Evolutionary conservation across 1,140 invertebrate species (phyloP).

Genomic region (Galleria mellonella): DNA sequence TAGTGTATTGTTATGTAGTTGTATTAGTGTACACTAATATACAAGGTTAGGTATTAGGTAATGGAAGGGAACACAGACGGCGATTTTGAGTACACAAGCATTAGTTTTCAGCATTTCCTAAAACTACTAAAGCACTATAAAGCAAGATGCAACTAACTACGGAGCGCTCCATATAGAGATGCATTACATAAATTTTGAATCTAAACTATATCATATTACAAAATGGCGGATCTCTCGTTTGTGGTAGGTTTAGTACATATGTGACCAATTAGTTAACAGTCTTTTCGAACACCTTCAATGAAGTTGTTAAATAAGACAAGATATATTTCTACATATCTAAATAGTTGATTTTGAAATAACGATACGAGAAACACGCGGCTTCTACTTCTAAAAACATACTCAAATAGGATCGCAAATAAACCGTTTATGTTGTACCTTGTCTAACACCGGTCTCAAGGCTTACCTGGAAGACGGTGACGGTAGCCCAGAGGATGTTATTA

Average conservation of each 20-base stretch:
- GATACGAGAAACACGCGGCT: constrained; percentile 58
- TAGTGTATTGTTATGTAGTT: constrained; percentile 53
- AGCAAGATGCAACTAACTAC: constrained; percentile 67
- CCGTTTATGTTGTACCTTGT: constrained; percentile 48
- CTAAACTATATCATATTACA: constrained; percentile 23
- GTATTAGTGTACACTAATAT: constrained; percentile 62
- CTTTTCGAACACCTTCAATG: constrained; percentile 20
- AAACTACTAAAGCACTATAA: constrained; percentile 30
- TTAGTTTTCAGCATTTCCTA: constrained; percentile 55
- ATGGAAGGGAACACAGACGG: constrained; percentile 62
- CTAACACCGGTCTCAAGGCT: constrained; percentile 64
- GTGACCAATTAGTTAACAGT: constrained; percentile 14
- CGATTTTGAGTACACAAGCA: constrained; percentile 66
- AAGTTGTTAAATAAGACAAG: constrained; percentile 27
- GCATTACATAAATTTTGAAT: constrained; percentile 25
- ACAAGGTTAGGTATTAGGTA: constrained; percentile 27
- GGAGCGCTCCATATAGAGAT: constrained; percentile 41
- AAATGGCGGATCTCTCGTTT: constrained; percentile 49
- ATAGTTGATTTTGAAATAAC: constrained; percentile 9
- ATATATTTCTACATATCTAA: background rate
- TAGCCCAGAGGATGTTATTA: constrained; percentile 97
- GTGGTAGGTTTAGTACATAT: constrained; percentile 17
- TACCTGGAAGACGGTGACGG: constrained; percentile 98
- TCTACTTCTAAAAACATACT: constrained; percentile 51
- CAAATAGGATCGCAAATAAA: constrained; percentile 67